These are phyloP conservation scores for Sternotherus odoratus DNA, from an alignment of 2,797 vertebrate genomes.

Conservation along the genomic window DNA sequence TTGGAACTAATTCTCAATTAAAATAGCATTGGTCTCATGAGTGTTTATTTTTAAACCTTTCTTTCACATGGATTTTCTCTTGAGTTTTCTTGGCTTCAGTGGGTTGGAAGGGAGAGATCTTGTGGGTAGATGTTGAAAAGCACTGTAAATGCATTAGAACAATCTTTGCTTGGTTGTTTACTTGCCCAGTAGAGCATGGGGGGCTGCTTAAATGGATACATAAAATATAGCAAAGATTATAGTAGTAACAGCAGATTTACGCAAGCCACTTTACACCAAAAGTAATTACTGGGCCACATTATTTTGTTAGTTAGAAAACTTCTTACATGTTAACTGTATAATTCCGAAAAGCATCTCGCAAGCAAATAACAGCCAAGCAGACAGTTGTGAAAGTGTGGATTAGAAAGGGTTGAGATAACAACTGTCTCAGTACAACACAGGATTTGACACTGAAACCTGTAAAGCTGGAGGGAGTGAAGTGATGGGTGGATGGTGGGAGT, in stretches of 20 bases:
- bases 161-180: not conserved
- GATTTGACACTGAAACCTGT: no score
- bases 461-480: no score
- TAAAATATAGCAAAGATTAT: not conserved
- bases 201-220: not conserved
- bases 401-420: not conserved
- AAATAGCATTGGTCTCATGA: not conserved
- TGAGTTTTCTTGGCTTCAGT: not conserved
- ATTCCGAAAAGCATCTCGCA: not conserved
- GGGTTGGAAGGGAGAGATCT: not conserved
- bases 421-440: no score
- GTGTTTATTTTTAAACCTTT: conserved; percentile 34
- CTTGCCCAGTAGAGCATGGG: not conserved
- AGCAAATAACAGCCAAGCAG: not conserved
- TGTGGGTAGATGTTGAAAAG: not conserved
- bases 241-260: no score
- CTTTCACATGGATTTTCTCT: not conserved
- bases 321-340: not conserved
- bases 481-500: no score
- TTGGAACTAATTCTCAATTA: not conserved
- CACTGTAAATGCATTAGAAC: not conserved
- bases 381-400: not conserved
- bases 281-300: accelerated
- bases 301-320: not conserved
- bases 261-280: no score